A percentile compares a stretch with the other conserved stretches of the same genome.
phyloP scores from a whole-genome alignment of 2,113 vertebrate species.

The Struthio camelus region DNA sequence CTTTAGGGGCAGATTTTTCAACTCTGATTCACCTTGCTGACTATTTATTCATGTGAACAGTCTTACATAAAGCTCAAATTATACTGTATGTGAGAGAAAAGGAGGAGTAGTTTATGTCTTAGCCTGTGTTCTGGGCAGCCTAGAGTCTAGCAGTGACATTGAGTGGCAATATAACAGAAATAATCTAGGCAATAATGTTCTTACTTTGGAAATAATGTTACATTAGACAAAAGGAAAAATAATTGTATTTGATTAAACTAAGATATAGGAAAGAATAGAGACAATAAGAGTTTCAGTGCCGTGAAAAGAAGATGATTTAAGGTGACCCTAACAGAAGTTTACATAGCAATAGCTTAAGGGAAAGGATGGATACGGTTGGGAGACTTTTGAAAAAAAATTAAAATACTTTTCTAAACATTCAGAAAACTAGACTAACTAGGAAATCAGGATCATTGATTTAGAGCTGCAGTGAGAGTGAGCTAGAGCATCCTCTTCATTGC shows the following conservation, averaged over 20 bases:
- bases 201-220: background rate
- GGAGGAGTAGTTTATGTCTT: background rate
- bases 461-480: background rate
- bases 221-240: background rate
- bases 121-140: background rate
- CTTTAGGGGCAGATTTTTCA: conserved; percentile 21
- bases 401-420: background rate
- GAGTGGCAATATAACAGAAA: background rate
- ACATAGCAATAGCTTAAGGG: background rate
- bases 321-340: background rate
- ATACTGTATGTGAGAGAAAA: background rate
- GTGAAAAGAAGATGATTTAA: conserved; percentile 1
- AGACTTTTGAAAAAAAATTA: background rate
- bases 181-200: background rate
- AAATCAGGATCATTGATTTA: background rate
- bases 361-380: background rate
- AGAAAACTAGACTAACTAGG: background rate
- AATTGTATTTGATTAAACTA: background rate
- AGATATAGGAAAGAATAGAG: background rate
- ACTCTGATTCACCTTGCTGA: background rate
- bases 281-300: background rate
- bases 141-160: background rate
- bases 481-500: background rate
- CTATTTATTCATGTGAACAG: background rate
- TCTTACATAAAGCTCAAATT: background rate